These are phyloP conservation scores for Cinclus cinclus DNA, from an alignment of 2,113 vertebrate species.

Conservation along the genomic window DNA sequence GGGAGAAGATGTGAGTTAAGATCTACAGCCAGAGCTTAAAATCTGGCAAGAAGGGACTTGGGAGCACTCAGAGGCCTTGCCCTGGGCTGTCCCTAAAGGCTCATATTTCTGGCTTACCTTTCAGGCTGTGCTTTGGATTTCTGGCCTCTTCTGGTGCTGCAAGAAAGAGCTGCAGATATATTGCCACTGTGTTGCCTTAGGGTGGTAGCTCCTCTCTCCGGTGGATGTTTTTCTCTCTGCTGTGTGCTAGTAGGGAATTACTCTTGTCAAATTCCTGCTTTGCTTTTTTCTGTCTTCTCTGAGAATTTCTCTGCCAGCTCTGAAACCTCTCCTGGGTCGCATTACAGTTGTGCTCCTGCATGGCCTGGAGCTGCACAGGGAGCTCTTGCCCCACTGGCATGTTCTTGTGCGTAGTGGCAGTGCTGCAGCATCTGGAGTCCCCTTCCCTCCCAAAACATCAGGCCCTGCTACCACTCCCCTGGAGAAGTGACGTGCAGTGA, in stretches of 20 bases:
- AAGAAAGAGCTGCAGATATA: not conserved
- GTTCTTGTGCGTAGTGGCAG: not conserved
- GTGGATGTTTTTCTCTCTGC: not conserved
- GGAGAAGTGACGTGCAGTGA: not conserved
- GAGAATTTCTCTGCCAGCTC: not conserved
- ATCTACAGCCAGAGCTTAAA: conserved; percentile 34
- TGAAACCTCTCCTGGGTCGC: not conserved
- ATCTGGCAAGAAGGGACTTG: not conserved
- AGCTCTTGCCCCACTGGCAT: not conserved
- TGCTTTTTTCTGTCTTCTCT: not conserved
- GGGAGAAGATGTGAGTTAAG: conserved; percentile 35
- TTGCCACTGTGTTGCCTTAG: not conserved
- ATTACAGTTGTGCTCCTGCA: accelerated
- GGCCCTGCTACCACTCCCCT: not conserved
- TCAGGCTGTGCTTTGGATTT: not conserved
- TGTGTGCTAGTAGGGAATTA: not conserved
- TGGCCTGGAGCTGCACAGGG: not conserved
- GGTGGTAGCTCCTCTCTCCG: not conserved
- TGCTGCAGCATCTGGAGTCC: not conserved
- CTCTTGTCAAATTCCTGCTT: not conserved
- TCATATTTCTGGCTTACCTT: not conserved
- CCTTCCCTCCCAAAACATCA: not conserved
- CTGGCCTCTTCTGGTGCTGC: not conserved
- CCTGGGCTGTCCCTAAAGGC: not conserved
- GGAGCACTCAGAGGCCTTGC: not conserved